A percentile compares a stretch with the other conserved stretches of the same genome.
phyloP scores from a whole-genome alignment of 2,888 invertebrate species.

The Molanna angustata region DNA sequence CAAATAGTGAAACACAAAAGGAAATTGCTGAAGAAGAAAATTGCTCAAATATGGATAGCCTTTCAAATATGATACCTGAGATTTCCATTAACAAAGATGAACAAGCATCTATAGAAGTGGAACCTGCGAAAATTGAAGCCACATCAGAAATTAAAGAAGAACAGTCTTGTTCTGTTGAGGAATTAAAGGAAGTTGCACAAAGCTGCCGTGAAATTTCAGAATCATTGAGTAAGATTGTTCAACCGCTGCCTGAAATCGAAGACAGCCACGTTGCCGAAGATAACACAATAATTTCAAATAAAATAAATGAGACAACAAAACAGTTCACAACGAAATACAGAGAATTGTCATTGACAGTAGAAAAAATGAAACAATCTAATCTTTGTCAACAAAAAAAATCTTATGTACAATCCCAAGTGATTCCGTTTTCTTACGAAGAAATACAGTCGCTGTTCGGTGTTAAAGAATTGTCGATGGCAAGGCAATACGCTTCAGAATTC shows the following conservation, averaged over 20 bases:
- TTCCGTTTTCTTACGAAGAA: constrained; percentile 28
- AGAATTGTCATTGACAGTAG: constrained; percentile 13
- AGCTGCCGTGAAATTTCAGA: constrained; percentile 18
- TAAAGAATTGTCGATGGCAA: constrained; percentile 24
- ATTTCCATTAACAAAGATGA: not conserved
- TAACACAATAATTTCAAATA: not conserved
- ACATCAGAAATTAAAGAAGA: not conserved
- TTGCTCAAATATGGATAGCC: too few relatives aligned
- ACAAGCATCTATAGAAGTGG: not conserved
- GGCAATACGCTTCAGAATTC: constrained; percentile 23
- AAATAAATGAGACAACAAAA: constrained; percentile 1
- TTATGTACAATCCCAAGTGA: not conserved
- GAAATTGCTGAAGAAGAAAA: not conserved
- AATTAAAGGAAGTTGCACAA: constrained; percentile 6
- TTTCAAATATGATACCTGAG: not conserved
- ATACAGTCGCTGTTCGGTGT: constrained; percentile 26
- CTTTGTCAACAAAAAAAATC: not conserved
- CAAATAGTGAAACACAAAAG: not conserved
- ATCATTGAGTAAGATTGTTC: constrained; percentile 13
- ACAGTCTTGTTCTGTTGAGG: not conserved
- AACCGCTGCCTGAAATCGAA: constrained; percentile 10
- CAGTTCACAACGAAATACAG: constrained; percentile 9
- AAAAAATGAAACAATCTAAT: constrained; percentile 15
- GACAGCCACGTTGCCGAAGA: constrained; percentile 7
- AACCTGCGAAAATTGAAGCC: not conserved